Evolutionary conservation across 2,797 vertebrate species (phyloP).

Genomic region (Trachurus trachurus): DNA sequence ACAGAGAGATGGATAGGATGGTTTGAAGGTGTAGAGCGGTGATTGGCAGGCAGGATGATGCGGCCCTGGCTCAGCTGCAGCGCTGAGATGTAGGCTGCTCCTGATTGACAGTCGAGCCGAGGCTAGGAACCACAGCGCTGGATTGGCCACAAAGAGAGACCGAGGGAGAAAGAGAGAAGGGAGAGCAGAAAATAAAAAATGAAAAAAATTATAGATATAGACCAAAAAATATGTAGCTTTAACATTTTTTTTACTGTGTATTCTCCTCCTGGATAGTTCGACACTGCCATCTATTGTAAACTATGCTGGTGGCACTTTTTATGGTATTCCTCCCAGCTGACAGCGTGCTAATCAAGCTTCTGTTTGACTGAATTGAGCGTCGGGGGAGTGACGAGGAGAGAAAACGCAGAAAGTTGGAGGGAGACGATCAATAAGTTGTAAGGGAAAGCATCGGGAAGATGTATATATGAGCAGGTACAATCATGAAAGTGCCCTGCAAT

Average conservation of each 20-base stretch:
- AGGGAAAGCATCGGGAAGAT: not conserved
- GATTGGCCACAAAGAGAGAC: slow-evolving; percentile 68
- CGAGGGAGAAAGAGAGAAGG: slow-evolving; percentile 30
- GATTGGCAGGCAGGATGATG: slow-evolving; percentile 91
- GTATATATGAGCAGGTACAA: slow-evolving; percentile 15
- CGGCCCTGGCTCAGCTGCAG: slow-evolving; percentile 89
- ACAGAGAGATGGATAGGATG: slow-evolving; percentile 75
- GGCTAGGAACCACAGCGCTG: slow-evolving; percentile 74
- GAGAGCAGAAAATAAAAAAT: slow-evolving; percentile 5
- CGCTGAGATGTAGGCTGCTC: slow-evolving; percentile 88
- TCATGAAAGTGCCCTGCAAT: not conserved
- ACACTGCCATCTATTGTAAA: slow-evolving; percentile 77
- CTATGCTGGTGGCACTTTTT: slow-evolving; percentile 28
- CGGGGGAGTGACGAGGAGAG: slow-evolving; percentile 2
- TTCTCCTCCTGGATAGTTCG: slow-evolving; percentile 62
- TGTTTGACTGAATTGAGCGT: not conserved
- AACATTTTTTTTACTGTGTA: slow-evolving; percentile 42
- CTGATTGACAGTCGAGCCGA: slow-evolving; percentile 89
- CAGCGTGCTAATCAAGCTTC: slow-evolving; percentile 28
- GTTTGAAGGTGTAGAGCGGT: slow-evolving; percentile 82
- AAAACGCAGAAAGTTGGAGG: slow-evolving; percentile 1
- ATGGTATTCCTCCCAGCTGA: slow-evolving; percentile 32
- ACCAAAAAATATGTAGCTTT: slow-evolving; percentile 54
- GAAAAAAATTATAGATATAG: slow-evolving; percentile 64
- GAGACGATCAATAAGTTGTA: slow-evolving; percentile 35